Percentiles rank a stretch among this genome's conserved stretches.
Conservation (phyloP, 1,140 invertebrate genomes). For the Pachypeltis micranthus region DNA sequence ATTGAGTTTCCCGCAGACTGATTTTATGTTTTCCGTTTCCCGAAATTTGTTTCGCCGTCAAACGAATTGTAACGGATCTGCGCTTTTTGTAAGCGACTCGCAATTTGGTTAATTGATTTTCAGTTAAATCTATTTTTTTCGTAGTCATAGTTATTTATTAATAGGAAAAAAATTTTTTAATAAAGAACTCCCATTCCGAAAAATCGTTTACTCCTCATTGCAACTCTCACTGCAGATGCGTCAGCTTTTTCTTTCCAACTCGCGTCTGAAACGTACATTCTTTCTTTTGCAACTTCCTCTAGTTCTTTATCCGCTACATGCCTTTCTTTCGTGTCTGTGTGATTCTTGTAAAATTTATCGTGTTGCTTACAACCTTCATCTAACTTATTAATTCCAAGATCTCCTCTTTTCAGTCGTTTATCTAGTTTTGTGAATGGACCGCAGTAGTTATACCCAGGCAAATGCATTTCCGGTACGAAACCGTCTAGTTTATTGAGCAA, state of each 20-base stretch:
- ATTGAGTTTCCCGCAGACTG: too few relatives aligned
- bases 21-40: too few relatives aligned
- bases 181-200: slow-evolving; percentile 23
- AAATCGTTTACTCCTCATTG: background rate
- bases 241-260: background rate
- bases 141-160: too few relatives aligned
- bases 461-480: too few relatives aligned
- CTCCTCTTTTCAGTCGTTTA: background rate
- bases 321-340: slow-evolving; percentile 2
- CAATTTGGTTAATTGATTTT: background rate
- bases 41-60: too few relatives aligned
- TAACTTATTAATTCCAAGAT: slow-evolving; percentile 6
- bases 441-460: too few relatives aligned
- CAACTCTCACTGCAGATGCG: background rate
- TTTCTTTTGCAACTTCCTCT: slow-evolving; percentile 1
- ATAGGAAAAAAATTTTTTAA: too few relatives aligned
- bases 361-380: slow-evolving; percentile 2
- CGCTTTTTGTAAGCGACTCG: too few relatives aligned
- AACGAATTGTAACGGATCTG: too few relatives aligned
- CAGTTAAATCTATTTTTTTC: too few relatives aligned
- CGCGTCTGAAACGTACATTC: background rate
- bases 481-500: too few relatives aligned
- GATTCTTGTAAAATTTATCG: slow-evolving; percentile 10
- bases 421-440: too few relatives aligned
- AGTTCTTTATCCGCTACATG: slow-evolving; percentile 8